A percentile compares a stretch with the other conserved stretches of the same genome.
phyloP scores from a whole-genome alignment of 2,797 vertebrate genomes.

The Rhynchonycteris naso region DNA sequence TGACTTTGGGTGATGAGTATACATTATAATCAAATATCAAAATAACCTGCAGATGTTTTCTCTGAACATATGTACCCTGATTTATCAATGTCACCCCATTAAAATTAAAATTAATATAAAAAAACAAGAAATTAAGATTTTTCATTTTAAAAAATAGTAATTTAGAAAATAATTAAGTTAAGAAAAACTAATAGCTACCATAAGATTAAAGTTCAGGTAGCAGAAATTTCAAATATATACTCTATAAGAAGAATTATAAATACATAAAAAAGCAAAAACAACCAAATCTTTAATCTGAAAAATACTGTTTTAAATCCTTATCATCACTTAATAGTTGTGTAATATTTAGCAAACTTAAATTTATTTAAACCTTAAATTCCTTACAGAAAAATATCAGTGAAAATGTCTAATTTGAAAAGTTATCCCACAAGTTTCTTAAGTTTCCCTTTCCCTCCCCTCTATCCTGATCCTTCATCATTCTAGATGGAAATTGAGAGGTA shows the following conservation, averaged over 20 bases:
- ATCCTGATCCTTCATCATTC: neutral
- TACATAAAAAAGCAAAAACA: neutral
- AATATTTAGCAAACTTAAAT: neutral
- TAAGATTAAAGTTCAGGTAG: neutral
- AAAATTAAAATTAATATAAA: too few relatives aligned
- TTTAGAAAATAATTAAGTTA: slow-evolving; percentile 37
- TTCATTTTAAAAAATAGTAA: neutral
- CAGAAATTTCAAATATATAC: neutral
- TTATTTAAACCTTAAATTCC: neutral
- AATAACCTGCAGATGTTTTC: too few relatives aligned
- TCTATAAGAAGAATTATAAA: neutral
- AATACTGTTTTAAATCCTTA: neutral
- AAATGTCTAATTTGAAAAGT: neutral
- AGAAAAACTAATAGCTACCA: neutral
- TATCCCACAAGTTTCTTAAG: neutral
- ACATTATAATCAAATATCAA: too few relatives aligned
- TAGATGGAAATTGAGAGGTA: neutral
- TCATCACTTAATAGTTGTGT: neutral
- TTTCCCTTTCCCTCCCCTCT: neutral
- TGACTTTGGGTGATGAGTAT: too few relatives aligned
- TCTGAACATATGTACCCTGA: too few relatives aligned
- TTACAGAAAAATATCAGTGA: slow-evolving; percentile 1
- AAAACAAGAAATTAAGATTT: neutral
- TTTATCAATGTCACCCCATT: too few relatives aligned
- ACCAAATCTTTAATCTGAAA: neutral